Base-by-base conservation (phyloP, 1,140 invertebrate genomes). In the Brevipalpus yothersi region DNA sequence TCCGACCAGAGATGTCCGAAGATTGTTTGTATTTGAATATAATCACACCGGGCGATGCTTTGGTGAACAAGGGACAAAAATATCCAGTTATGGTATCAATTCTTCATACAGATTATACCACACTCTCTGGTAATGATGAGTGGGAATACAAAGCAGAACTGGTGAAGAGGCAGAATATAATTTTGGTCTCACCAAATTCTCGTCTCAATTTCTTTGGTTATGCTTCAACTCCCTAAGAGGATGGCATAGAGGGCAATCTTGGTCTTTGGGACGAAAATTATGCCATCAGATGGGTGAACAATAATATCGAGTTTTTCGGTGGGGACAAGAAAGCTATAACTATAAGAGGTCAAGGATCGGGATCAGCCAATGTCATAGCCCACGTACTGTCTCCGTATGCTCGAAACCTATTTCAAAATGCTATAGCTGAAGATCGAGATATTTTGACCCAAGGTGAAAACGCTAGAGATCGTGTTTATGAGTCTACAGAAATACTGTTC, bases 221-320 rank as follows among this genome's bases (percentile, higher is more conserved):
- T 45, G 43, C 12, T 45, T 4, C 2, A 15, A 45, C 12, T 45
- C 2, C 12, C 3, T 1, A 12, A 15, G 43, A 45, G 8, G 31
- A 31, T 31, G 12, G 12, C 12, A 3, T 45, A 15, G 12, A 12
- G 12, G 43, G 43, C n/a, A 45, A 45, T 8, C 12, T 45, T 15
- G 43, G 43, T 15, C 12, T 45, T 1, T 4, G 1, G 0, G 64
- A 92, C 67, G 91, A 89, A 1, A 81, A 95, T 15, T 17, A 45
- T 15, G 12, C 43, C 8, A 12, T 45, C 61, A 77, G 83, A 62
- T 93, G 88, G 89, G 63, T 72, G 39, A 62, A 66, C 41, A 60
- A 69, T 21, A 76, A 78, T 64, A 76, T 77, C 56, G 68, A 72
- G 21, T 61, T 67, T 60, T 78, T 78, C 63, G 75, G 75, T 31